A percentile compares a stretch with the other conserved stretches of the same genome.
Conservation (phyloP, 2,113 vertebrate genomes). For the Propithecus coquereli region DNA sequence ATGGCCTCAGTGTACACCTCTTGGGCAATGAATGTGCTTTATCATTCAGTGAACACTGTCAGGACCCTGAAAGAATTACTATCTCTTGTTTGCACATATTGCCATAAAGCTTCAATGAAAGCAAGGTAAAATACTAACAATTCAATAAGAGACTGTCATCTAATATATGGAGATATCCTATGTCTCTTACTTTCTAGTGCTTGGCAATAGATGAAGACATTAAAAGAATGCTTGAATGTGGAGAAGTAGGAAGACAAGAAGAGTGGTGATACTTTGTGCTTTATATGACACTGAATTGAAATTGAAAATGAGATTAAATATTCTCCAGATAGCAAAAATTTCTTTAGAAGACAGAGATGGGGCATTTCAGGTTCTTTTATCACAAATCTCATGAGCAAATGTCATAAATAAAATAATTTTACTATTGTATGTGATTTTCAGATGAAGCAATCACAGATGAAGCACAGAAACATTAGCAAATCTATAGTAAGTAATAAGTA, state of each 20-base stretch:
- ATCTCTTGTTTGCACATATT: not conserved
- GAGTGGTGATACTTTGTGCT: not conserved
- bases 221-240: not conserved
- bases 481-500: not conserved
- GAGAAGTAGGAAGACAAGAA: not conserved
- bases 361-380: not conserved
- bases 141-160: not conserved
- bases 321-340: not conserved
- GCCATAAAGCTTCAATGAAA: not conserved
- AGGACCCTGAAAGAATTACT: not conserved
- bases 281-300: not conserved
- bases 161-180: not conserved
- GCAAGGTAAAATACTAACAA: not conserved
- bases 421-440: not conserved
- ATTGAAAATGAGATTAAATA: not conserved
- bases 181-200: not conserved
- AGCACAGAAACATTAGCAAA: not conserved
- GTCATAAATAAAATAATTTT: not conserved
- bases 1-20: not conserved
- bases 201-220: not conserved
- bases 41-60: not conserved
- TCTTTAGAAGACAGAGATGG: not conserved
- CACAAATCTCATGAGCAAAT: not conserved
- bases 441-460: not conserved
- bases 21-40: not conserved